phyloP scores from a whole-genome alignment of 2,797 vertebrate species.

The Amazona finschi region DNA sequence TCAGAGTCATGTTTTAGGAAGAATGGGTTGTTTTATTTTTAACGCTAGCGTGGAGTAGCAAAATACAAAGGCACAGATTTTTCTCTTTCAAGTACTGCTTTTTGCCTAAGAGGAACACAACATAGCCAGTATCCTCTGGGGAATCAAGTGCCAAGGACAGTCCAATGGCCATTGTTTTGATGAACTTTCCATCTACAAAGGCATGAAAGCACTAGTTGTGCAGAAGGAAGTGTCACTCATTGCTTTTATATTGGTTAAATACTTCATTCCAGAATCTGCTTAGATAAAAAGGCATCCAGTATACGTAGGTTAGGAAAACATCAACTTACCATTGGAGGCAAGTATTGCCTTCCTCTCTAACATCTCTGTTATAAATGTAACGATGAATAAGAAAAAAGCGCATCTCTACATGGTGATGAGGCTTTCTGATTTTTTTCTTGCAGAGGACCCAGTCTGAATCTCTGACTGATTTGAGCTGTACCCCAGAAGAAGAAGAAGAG shows the following conservation, averaged over 20 bases:
- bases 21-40: slow-evolving; percentile 33
- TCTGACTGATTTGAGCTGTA: slow-evolving; percentile 73
- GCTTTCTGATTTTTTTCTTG: slow-evolving; percentile 12
- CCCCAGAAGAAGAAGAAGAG: slow-evolving; percentile 73
- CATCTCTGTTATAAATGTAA: background rate
- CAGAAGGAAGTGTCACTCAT: background rate
- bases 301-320: background rate
- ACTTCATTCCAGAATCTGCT: background rate
- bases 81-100: slow-evolving; percentile 37
- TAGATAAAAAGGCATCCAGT: background rate
- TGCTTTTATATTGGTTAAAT: slow-evolving; percentile 2
- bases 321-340: background rate
- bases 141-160: background rate
- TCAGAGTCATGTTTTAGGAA: background rate
- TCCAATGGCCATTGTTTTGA: background rate
- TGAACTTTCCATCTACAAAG: slow-evolving; percentile 13
- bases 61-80: slow-evolving; percentile 36
- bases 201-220: slow-evolving; percentile 7
- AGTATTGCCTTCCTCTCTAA: background rate
- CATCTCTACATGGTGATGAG: background rate
- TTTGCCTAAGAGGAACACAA: slow-evolving; percentile 17
- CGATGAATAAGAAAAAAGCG: background rate
- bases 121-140: background rate
- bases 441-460: slow-evolving; percentile 78
- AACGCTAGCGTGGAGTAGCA: background rate